Evolutionary conservation across 92 coral and sea anemone species (phyloP).

Genomic region (Actinostola sp.): DNA sequence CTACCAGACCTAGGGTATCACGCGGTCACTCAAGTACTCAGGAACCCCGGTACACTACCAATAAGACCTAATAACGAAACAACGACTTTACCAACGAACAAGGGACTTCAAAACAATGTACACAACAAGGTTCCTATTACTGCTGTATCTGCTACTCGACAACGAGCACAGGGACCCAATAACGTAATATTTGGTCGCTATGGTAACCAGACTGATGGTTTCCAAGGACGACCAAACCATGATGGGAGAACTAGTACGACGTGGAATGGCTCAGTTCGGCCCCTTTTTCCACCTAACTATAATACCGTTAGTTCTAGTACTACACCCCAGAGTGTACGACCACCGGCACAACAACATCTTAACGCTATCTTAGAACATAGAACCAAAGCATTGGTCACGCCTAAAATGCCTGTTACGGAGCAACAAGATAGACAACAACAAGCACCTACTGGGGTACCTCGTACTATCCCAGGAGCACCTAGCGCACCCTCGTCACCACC

Average conservation of each 20-base stretch:
- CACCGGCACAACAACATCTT: constrained; percentile 41
- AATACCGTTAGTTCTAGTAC: neutral
- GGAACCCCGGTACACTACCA: constrained; percentile 32
- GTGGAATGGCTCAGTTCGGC: constrained; percentile 40
- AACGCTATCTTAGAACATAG: constrained; percentile 60
- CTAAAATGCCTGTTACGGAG: constrained; percentile 57
- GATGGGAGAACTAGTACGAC: constrained; percentile 17
- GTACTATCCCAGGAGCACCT: constrained; percentile 10
- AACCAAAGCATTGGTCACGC: constrained; percentile 62
- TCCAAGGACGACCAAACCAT: constrained; percentile 12
- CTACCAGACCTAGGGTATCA: constrained; percentile 46
- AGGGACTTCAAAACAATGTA: constrained; percentile 19
- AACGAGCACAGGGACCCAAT: constrained; percentile 31
- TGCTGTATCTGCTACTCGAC: constrained; percentile 43
- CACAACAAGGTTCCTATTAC: constrained; percentile 70
- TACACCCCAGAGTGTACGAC: constrained; percentile 39
- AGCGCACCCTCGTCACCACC: constrained; percentile 10
- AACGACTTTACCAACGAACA: neutral
- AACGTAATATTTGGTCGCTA: constrained; percentile 36
- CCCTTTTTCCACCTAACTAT: constrained; percentile 17
- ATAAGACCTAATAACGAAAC: constrained; percentile 14
- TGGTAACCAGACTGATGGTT: constrained; percentile 25
- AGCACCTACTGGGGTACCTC: constrained; percentile 19
- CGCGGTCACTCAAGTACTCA: constrained; percentile 47
- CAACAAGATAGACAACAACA: constrained; percentile 53